Base-by-base conservation (phyloP, 2,888 invertebrate species). In the Stegana nigrithorax region DNA sequence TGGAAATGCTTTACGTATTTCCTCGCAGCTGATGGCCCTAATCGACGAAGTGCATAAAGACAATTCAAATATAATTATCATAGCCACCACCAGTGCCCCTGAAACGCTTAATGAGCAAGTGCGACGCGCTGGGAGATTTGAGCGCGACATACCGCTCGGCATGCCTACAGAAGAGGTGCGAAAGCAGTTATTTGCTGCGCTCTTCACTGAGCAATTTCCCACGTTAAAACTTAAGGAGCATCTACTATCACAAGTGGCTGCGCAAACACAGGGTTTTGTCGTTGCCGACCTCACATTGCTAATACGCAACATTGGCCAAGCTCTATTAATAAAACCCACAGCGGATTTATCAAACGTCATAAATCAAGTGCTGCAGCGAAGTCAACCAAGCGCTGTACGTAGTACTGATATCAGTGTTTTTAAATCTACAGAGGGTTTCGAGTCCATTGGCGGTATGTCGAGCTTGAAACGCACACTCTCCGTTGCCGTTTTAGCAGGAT, bases 401-500 rank as follows among this genome's bases (percentile, higher is more conserved):
- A 86, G 87, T 6, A 83, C 87, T 60, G 80, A 87, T 70, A 85
- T 88, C 14, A 74, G 83, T 0, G 84, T 88, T 1, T 80, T 80
- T 50, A 83, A 81, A 63, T 78, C 82, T 44, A 83, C 84, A 2
- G 76, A 85, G 12, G 80, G 80, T 12, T 87, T 89, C 78, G 82
- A 86, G 45, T 83, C 87, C 32, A 87, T 91, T 60, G 90, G 89
- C 17, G 90, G 90, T 12, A 84, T 90, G 78, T 81, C 84, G 1
- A 69, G 85, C 0, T 83, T 90, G 1, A 90, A 90, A 72, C 83
- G 83, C 47, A 81, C 85, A 42, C 80, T 90, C 42, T 81, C 87
- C 68, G 86, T 88, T 71, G 87, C 88, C 6, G 84, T 91, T 23
- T 85, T 89, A 67, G 88, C 89, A 84, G 90, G 90, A 0, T 79